Conservation (phyloP, 2,113 vertebrate genomes). For the Chlamydotis undulata region DNA sequence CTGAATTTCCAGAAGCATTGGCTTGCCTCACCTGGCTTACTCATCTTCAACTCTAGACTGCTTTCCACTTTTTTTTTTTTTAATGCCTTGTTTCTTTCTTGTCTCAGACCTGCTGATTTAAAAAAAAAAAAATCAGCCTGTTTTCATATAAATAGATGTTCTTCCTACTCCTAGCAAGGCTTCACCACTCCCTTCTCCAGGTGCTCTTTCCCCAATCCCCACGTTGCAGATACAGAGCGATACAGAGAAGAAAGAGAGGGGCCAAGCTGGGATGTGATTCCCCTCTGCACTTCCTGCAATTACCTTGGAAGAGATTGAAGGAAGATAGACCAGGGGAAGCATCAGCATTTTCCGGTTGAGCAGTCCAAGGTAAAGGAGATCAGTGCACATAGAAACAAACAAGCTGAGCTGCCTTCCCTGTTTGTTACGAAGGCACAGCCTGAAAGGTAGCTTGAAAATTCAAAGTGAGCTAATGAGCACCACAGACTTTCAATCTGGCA, state of each 20-base stretch:
- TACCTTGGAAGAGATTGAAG: conserved; percentile 3
- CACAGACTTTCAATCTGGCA: not conserved
- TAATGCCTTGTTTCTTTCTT: not conserved
- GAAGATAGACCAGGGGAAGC: conserved; percentile 6
- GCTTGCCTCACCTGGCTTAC: not conserved
- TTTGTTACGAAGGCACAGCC: not conserved
- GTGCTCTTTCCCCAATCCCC: not conserved
- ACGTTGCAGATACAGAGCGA: not conserved
- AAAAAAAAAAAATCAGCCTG: not conserved
- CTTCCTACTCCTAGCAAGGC: not conserved
- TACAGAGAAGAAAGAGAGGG: not conserved
- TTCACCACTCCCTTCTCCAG: not conserved
- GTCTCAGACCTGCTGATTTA: not conserved
- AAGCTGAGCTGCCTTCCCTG: not conserved
- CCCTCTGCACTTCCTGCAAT: conserved; percentile 19
- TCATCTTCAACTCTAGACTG: not conserved
- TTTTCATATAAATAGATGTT: not conserved
- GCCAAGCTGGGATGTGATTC: not conserved
- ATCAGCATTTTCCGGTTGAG: not conserved
- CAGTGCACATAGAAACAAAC: not conserved
- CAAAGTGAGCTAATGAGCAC: rapidly evolving
- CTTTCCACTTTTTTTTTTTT: not conserved
- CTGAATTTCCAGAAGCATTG: not conserved
- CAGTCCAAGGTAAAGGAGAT: not conserved
- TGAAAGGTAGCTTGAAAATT: not conserved